phyloP scores from a whole-genome alignment of 2,888 invertebrate species.

The Junonia oenone region DNA sequence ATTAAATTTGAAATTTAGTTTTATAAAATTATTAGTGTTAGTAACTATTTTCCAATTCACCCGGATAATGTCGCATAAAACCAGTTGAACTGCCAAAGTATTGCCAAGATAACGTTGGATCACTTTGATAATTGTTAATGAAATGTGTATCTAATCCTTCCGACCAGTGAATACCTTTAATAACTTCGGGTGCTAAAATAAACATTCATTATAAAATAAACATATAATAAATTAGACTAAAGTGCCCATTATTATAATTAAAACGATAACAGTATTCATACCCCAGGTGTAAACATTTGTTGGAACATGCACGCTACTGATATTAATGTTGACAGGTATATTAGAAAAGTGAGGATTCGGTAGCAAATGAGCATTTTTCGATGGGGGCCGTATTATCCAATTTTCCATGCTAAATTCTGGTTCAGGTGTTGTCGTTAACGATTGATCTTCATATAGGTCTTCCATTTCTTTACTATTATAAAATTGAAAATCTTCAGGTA shows the following conservation, averaged over 20 bases:
- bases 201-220: constrained; percentile 8
- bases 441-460: constrained; percentile 73
- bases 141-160: constrained; percentile 94
- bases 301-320: constrained; percentile 95
- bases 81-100: constrained; percentile 98
- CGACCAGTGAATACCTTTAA: constrained; percentile 97
- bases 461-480: constrained; percentile 86
- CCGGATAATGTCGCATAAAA: constrained; percentile 98
- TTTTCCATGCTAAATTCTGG: constrained; percentile 73
- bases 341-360: constrained; percentile 88
- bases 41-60: constrained; percentile 59
- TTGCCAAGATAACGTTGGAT: constrained; percentile 96
- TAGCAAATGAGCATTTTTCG: constrained; percentile 82
- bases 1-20: neutral
- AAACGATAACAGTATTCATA: too few relatives aligned
- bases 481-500: constrained; percentile 82
- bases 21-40: neutral
- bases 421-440: constrained; percentile 74
- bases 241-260: too few relatives aligned
- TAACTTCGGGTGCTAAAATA: constrained; percentile 86
- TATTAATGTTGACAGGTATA: constrained; percentile 86
- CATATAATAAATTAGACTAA: too few relatives aligned
- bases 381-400: constrained; percentile 74
- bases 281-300: constrained; percentile 96
- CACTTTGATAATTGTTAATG: constrained; percentile 89